Base-by-base conservation (phyloP, 1,140 invertebrate species). In the Globodera ellingtonae region DNA sequence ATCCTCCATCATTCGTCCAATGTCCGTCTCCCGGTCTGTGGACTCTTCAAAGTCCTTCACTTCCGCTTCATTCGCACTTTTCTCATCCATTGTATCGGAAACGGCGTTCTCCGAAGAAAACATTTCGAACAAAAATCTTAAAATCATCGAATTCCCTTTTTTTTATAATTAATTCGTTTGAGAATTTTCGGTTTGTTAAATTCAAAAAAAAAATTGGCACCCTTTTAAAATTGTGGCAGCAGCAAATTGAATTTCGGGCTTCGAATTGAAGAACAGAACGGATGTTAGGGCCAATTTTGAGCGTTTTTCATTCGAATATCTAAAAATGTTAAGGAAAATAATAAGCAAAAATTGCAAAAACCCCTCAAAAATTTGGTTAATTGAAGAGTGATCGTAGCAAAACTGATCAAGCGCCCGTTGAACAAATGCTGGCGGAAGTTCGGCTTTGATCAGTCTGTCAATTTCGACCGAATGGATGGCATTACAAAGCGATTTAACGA, bases 61-160 rank as follows among this genome's bases (percentile, higher is more conserved):
- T 47, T 70, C 67, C 13, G 2, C 3, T 70, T 21, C 67, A 44
- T 70, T 47, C 65, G 21, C n/a, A 46, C 24, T 48, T n/a, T 44
- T 70, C 67, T 81, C 67, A 47, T 44, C 24, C 2, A 52, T 4
- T 46, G 21, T 46, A 21, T 15, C 15, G 48, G 10, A 7, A 15
- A 4, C 5, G 67, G 50, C 8, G 44, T 82, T 82, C 52, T 82
- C 81, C 18, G 62, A 52, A 21, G 44, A 24, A 48, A 76, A 82
- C 81, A 82, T 82, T 48, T 81, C 70, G 9, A 82, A 52, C 50
- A 82, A n/a, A n/a, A 59, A 47, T 48, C 81, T 82, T 10, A 83
- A 82, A 67, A 10, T 66, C 3, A 15, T 48, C 18, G n/a, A 72
- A 18, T 72, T 2, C 5, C 18, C 15, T 6, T 18, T 0, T 15